Percentiles rank a stretch among this genome's conserved stretches.
phyloP scores from a whole-genome alignment of 2,888 invertebrate species.

The Strigamia transsilvanica region DNA sequence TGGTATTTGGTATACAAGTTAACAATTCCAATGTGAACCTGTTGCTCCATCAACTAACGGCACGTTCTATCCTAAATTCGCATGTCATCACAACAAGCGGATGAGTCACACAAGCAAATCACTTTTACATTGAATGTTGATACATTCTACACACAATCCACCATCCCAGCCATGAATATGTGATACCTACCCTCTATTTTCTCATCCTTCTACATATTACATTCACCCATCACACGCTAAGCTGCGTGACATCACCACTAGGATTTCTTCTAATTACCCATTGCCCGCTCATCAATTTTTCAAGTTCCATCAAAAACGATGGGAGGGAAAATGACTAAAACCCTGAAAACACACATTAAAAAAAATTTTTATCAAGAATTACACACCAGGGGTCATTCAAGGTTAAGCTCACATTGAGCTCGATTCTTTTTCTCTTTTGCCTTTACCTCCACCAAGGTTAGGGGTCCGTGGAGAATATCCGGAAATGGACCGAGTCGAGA shows the following conservation, averaged over 20 bases:
- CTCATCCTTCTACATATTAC: constrained; percentile 11
- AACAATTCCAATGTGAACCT: not conserved
- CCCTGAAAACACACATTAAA: not conserved
- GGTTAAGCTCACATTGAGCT: not conserved
- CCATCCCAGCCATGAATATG: not conserved
- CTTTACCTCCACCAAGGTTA: not conserved
- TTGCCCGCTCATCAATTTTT: constrained; percentile 21
- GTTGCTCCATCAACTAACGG: not conserved
- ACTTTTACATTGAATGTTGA: not conserved
- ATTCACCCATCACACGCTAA: not conserved
- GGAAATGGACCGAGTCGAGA: constrained; percentile 23
- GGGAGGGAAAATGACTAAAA: not conserved
- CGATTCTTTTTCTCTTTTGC: not conserved
- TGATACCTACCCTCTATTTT: constrained; percentile 21
- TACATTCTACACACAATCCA: constrained; percentile 20
- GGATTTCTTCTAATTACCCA: constrained; percentile 18
- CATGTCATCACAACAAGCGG: not conserved
- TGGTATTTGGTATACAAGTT: too few relatives aligned
- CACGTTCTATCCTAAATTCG: not conserved
- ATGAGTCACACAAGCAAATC: constrained; percentile 13
- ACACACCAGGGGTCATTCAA: not conserved
- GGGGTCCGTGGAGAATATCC: constrained; percentile 25
- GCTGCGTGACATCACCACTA: constrained; percentile 19
- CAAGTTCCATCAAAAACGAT: not conserved
- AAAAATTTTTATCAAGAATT: not conserved